Evolutionary conservation across 2,113 vertebrate species (phyloP), one percentile per base, ranked within the genome.

Genomic region (Oplegnathus fasciatus): DNA sequence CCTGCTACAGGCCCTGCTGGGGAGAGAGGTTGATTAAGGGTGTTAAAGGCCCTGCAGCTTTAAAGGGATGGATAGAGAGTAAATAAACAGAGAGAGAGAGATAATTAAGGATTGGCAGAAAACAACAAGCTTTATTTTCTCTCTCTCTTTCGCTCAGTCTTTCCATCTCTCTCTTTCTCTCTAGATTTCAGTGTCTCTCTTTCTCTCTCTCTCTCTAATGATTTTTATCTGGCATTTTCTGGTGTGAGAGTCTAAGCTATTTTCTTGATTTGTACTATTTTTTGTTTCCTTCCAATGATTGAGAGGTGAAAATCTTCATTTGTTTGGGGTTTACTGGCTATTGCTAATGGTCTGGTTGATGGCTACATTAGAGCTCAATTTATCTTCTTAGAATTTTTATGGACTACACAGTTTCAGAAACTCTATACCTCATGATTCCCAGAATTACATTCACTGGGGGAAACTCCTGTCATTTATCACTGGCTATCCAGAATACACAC

Each of bases 21-120:
- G 86, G 86, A 88, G 88, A 87, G 92, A 91, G 91, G 92, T 92
- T 94, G 95, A 94, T 94, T 93, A 91, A 93, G 93, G 91, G 78
- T 88, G 91, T 90, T 86, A 88, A 88, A 94, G 91, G 85, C 89
- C 88, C 92, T 87, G 77, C 83, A 89, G 93, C 90, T 87, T 93
- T 92, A 88, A 93, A 92, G 52, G 77, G 80, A 90, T 73, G 82
- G 85, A 89, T 88, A 75, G 64, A 90, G 71, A 92, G 93, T 94
- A 94, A 95, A 93, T 95, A 93, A 90, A 93, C 54, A 1, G 55
- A 80, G 67, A 37, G 34, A 37, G 34, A 76, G 40, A 87, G 80
- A 90, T 93, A 93, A 95, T 95, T 94, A 94, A 87, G 75, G 81
- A 91, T 87, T 88, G 85, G 55, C 88, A 73, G 82, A 91, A 88